phyloP scores from a whole-genome alignment of 2,797 vertebrate genomes.

The Acanthurus lineatus region DNA sequence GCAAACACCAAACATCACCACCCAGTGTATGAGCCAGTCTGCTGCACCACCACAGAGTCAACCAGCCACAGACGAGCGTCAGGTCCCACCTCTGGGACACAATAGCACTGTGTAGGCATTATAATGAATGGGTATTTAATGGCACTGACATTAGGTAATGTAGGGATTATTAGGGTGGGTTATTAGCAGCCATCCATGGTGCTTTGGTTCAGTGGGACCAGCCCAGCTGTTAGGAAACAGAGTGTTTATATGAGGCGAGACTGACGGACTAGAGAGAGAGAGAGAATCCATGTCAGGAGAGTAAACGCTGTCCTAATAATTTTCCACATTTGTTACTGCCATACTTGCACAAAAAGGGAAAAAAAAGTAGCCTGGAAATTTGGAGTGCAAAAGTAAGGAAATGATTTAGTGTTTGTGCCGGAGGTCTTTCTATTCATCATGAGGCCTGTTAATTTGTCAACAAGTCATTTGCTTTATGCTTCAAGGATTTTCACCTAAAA shows the following conservation, averaged over 20 bases:
- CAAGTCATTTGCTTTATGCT: constrained; percentile 45
- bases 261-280: constrained; percentile 29
- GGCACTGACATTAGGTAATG: constrained; percentile 75
- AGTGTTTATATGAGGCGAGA: constrained; percentile 54
- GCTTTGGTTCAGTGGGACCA: constrained; percentile 76
- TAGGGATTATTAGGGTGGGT: constrained; percentile 82
- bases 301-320: constrained; percentile 38
- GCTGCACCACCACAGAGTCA: constrained; percentile 34
- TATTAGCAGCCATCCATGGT: constrained; percentile 82
- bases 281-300: constrained; percentile 32
- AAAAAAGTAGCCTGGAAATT: constrained; percentile 47
- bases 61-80: constrained; percentile 38
- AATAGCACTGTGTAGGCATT: constrained; percentile 68
- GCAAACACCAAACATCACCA: constrained; percentile 71
- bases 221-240: constrained; percentile 76
- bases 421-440: constrained; percentile 75
- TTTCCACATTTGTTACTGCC: constrained; percentile 66
- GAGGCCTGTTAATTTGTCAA: constrained; percentile 60
- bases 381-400: constrained; percentile 62
- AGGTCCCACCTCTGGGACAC: constrained; percentile 61
- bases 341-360: background rate
- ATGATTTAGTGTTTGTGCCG: constrained; percentile 62
- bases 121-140: constrained; percentile 79
- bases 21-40: constrained; percentile 58
- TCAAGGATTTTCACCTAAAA: constrained; percentile 40